phyloP scores from a whole-genome alignment of 2,797 vertebrate species.

The Acanthornis magna region DNA sequence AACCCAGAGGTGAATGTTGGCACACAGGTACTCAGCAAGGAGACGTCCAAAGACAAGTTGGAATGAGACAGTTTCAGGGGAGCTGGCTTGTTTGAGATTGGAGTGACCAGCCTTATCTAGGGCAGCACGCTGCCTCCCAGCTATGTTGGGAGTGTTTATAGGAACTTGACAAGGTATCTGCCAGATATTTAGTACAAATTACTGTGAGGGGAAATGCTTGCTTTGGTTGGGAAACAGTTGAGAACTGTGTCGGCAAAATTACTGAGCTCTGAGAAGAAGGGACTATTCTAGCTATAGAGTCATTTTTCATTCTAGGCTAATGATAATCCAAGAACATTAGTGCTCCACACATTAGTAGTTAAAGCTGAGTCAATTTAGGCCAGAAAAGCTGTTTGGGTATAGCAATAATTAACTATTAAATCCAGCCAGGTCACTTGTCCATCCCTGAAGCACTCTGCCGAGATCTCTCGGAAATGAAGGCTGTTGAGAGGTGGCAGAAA shows the following conservation, averaged over 20 bases:
- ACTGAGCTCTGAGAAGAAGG: background rate
- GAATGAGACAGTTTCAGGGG: background rate
- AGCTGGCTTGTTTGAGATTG: background rate
- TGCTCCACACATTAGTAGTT: constrained; percentile 15
- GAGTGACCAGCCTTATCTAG: background rate
- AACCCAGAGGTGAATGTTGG: background rate
- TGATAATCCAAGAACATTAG: constrained; percentile 37
- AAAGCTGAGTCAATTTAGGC: constrained; percentile 18
- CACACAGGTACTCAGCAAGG: background rate
- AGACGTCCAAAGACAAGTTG: background rate
- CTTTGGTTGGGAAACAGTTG: background rate
- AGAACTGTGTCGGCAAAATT: background rate
- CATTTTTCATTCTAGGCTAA: constrained; percentile 20
- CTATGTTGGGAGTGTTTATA: background rate
- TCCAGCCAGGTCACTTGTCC: background rate
- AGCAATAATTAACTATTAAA: constrained; percentile 52
- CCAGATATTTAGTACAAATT: background rate
- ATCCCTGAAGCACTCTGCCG: background rate
- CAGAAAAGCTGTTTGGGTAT: background rate
- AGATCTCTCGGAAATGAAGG: background rate
- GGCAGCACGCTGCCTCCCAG: background rate
- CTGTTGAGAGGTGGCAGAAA: background rate
- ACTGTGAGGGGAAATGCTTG: background rate
- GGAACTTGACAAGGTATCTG: background rate
- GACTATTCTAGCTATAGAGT: background rate